Evolutionary conservation across 2,888 invertebrate species (phyloP), one percentile per base, ranked within the genome.

Genomic region (Phaonia tiefii): DNA sequence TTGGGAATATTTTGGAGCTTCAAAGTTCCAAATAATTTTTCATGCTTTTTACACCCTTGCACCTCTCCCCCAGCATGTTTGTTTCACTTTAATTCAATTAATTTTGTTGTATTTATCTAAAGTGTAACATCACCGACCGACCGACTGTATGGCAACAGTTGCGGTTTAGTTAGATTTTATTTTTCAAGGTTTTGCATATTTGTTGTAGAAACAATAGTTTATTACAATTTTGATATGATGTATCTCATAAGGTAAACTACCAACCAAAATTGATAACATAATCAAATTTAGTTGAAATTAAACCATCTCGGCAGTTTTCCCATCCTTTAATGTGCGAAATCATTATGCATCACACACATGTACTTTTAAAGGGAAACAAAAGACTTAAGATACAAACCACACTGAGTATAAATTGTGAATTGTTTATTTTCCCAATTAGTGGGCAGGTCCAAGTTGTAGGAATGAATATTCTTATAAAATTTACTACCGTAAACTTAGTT

Each of bases 71-170:
- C n/a, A n/a, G n/a, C n/a, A n/a, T n/a, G 17, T 46, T 46, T 46
- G 46, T n/a, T 54, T 25, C 13, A 54, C 11, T 11, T 54, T 58
- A 31, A 58, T 31, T 58, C 58, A 58, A 58, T 58, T 58, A 58
- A 58, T 58, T 58, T 58, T 5, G 31, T 31, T 58, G 17, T 58
- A 25, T 25, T 1, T 7, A 54, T 13, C 26, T 7, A 20, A 54
- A 15, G 46, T 46, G 46, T 51, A 54, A 54, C 22, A 54, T 11
- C 1, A 54, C 54, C 11, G 25, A 1, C 20, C 22, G 11, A 54
- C 58, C 26, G 17, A 58, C 58, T 5, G 31, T 31, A 58, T 58
- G 31, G 15, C n/a, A 58, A n/a, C 58, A 2, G 26, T 58, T 58
- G 13, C 31, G n/a, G n/a, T 58, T 58, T 58, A 58, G 25, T 58